Evolutionary conservation across 2,113 vertebrate species (phyloP), one percentile per base, ranked within the genome.

Genomic region (Platichthys stellatus): DNA sequence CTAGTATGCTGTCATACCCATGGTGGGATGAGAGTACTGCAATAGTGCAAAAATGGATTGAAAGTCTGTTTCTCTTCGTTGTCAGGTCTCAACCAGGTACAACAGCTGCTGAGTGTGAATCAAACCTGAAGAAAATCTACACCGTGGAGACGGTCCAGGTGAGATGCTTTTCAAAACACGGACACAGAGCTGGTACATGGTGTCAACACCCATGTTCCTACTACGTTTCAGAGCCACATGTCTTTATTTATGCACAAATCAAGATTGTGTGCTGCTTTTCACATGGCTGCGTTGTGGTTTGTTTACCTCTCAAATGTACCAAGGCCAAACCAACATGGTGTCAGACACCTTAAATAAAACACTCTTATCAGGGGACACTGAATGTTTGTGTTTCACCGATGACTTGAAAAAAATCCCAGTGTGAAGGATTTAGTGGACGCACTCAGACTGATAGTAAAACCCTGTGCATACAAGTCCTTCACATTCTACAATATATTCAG

Each of bases 111-210:
- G 96, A 99, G 91, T 99, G 95, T 62, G 97, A 97, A 35, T 98
- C 96, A 2, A 98, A 98, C 72, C 84, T 98, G 92, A 99, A 96
- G 93, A 99, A 97, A 89, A 98, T 99, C 89, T 98, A 99, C 79
- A 97, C 96, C 0, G 97, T 98, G 12, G 95, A 96, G 17, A 98
- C 96, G 4, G 95, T 98, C 14, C 98, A 99, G 96, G 98, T 98
- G 74, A 91, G 89, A 86, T 12, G 1, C 59, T 78, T 67, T 31
- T 61, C 15, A 26, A 13, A 28, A 3, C 35, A 26, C 21, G 10
- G 28, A 20, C n/a, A 15, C 57, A 45, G 12, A 17, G 24, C 15
- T 11, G 6, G 3, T 12, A 38, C 23, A 57, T 8, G 56, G 14
- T 66, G 18, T 20, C 6, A n/a, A n/a, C 43, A 13, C 20, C 21